Percentiles rank a stretch among this genome's conserved stretches.
Evolutionary conservation across 2,113 vertebrate genomes (phyloP).

Genomic region (Bambusicola thoracicus): DNA sequence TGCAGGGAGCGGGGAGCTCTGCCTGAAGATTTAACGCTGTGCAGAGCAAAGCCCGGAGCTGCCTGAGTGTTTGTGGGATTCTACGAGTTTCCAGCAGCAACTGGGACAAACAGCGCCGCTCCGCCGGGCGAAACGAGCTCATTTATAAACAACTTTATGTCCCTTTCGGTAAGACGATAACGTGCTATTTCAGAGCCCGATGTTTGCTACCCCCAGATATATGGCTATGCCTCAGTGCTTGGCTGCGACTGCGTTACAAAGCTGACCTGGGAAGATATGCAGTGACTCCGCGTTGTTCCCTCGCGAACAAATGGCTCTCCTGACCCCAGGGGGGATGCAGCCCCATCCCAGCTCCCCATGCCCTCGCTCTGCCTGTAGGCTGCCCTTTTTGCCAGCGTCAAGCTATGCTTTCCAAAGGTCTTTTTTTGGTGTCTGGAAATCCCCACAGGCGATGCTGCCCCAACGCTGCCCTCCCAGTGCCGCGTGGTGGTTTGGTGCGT

Average conservation of each 20-base stretch:
- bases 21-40: not conserved
- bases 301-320: not conserved
- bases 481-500: not conserved
- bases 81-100: not conserved
- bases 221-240: not conserved
- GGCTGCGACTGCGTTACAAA: not conserved
- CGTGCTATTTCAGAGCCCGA: not conserved
- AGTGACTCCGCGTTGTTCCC: not conserved
- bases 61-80: not conserved
- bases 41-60: not conserved
- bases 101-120: not conserved
- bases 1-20: too few species aligned
- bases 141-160: not conserved
- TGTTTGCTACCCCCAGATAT: not conserved
- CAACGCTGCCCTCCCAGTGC: not conserved
- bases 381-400: not conserved
- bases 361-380: rapidly evolving
- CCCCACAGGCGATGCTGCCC: not conserved
- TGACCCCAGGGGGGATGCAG: rapidly evolving
- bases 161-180: not conserved
- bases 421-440: rapidly evolving
- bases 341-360: rapidly evolving
- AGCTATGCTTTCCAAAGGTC: not conserved
- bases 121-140: not conserved
- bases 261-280: not conserved